Evolutionary conservation across 2,888 invertebrate species (phyloP), one percentile per base, ranked within the genome.

Genomic region (Drosophila infuscata): DNA sequence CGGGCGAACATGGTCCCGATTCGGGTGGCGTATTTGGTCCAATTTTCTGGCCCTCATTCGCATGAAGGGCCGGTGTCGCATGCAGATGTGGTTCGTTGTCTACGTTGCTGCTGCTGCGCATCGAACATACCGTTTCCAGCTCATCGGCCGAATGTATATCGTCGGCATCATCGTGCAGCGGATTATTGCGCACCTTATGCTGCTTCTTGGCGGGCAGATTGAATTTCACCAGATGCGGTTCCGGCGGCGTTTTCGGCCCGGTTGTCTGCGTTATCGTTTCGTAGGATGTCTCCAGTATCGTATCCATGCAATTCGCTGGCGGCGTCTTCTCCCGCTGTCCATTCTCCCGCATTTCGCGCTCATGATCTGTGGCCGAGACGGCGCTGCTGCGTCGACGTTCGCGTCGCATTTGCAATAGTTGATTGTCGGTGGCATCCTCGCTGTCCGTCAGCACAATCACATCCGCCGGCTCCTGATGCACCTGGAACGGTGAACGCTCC

Each of bases 391-490:
- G 74, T 58, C 86, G 82, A 29, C 85, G 70, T 48, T 84, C 70
- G 32, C 76, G 73, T 29, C 89, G 64, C 57, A 61, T 6, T 25
- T 29, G 11, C 11, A 74, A 58, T 0, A 66, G 52, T 12, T 81
- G 76, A 32, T 82, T 88, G n/a, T 91, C 92, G 25, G 81, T 76
- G 73, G 94, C 94, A 81, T 94, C 94, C 72, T 97, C 97, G 91
- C 97, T 97, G 92, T 98, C 97, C 81, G 96, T 97, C 30, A 97
- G 94, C 60, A 97, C 95, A 90, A 98, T 97, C 0, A 97, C 95
- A 92, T 97, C 96, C 74, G 95, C 94, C 1, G 97, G 97, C 59
- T 97, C 96, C 11, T 97, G 96, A 71, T 97, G 94, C 91, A 97
- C 97, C 89, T 96, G 95, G 94, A 97, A 97, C 9, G 97, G 97